Conservation (phyloP, 2,888 invertebrate genomes). For the Papilio demoleus region DNA sequence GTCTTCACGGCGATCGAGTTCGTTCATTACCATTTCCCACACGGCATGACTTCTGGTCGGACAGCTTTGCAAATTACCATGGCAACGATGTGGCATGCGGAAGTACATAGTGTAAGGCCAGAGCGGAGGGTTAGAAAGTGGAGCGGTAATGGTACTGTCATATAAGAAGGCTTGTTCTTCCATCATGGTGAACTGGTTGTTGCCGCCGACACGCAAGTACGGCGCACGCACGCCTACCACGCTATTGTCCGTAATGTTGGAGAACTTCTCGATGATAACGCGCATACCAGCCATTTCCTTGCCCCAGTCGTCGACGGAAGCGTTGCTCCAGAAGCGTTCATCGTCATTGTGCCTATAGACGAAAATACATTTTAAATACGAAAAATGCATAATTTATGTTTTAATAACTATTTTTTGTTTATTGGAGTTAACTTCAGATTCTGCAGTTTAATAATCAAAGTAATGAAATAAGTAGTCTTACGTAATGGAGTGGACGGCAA, state of each 20-base stretch:
- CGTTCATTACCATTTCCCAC: slow-evolving; percentile 98
- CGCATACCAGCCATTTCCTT: slow-evolving; percentile 98
- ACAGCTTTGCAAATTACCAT: slow-evolving; percentile 95
- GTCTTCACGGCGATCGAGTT: slow-evolving; percentile 95
- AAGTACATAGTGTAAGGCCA: slow-evolving; percentile 99
- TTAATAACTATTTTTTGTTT: background rate
- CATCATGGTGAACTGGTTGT: slow-evolving; percentile 99
- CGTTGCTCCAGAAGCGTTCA: slow-evolving; percentile 96
- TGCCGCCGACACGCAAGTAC: slow-evolving; percentile 95
- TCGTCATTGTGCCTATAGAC: slow-evolving; percentile 92
- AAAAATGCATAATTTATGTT: too few species aligned
- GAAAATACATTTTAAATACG: slow-evolving; percentile 45
- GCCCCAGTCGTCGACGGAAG: slow-evolving; percentile 96
- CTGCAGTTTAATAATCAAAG: background rate
- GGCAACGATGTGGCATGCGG: slow-evolving; percentile 97
- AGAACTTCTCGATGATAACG: slow-evolving; percentile 94
- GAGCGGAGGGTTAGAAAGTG: slow-evolving; percentile 94
- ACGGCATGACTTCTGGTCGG: slow-evolving; percentile 96
- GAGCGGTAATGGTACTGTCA: slow-evolving; percentile 97
- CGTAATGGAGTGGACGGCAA: slow-evolving; percentile 97
- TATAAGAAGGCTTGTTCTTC: slow-evolving; percentile 97
- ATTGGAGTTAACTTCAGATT: background rate
- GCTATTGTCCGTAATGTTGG: slow-evolving; percentile 95
- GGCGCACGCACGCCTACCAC: slow-evolving; percentile 96
- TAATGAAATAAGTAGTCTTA: slow-evolving; percentile 80